Base-by-base conservation (phyloP, 2,888 invertebrate species). In the Philereme vetulata region DNA sequence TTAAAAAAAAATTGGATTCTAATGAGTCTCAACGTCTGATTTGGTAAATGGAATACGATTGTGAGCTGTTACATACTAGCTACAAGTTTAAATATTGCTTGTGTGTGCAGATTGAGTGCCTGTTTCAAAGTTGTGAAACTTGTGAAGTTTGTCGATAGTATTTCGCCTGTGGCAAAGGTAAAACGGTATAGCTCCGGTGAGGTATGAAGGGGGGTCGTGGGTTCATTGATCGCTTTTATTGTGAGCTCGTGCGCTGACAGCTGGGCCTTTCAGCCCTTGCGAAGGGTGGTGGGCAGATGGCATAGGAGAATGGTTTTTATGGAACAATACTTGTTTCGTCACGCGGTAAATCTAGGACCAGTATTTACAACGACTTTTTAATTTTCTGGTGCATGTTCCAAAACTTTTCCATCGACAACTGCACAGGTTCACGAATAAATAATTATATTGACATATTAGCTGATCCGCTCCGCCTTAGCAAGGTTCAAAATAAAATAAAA, bases 151-250 rank as follows among this genome's bases (percentile, higher is more conserved):
- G 21, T 21, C 21, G 21, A 21, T 21, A 21, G 1, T 21, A 33
- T 52, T 44, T 44, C 21, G 21, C 21, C 44, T 21, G 21, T 21
- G 44, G 44, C 6, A 21, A 44, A 21, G 48, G 58, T 63, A 62
- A 66, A 77, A 76, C 80, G 74, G 77, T 77, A 77, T 43, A 59
- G 60, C 60, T 40, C 64, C 68, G 60, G 58, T 68, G 74, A 72
- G 75, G 81, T 79, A 75, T 74, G 77, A 63, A 68, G 72, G 80
- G 86, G 86, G 81, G 8, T 79, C 78, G 80, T 71, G 88, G 80
- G 91, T 90, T 92, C 91, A 90, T 86, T 88, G 91, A 81, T 89
- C 91, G 88, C 76, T 68, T 72, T 79, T 77, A 86, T 88, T 89
- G 90, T 88, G 66, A 76, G 85, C 90, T 90, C 90, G 89, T 87